Evolutionary conservation across 2,113 vertebrate genomes (phyloP).

Genomic region (Heteronetta atricapilla): DNA sequence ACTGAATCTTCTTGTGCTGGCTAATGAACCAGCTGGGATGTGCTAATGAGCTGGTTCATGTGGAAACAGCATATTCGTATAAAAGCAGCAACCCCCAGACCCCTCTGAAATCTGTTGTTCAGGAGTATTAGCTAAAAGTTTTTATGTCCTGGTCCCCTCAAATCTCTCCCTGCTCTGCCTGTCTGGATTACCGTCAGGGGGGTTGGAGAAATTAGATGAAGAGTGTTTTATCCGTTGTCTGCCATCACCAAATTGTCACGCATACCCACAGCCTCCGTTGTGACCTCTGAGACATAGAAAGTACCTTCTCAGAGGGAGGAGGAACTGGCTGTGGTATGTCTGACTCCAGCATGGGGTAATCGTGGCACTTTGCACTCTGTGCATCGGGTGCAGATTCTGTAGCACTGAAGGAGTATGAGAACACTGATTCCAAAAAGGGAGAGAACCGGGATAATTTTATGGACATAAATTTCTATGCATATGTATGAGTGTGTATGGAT

Average conservation of each 20-base stretch:
- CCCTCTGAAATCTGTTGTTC: background rate
- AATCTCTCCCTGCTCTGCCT: background rate
- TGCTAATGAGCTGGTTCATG: slow-evolving; percentile 18
- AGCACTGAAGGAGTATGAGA: background rate
- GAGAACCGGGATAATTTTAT: background rate
- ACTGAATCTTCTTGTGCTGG: background rate
- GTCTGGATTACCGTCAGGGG: background rate
- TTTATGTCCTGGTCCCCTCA: background rate
- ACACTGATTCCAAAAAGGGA: background rate
- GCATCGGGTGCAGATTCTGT: background rate
- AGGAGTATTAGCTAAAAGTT: background rate
- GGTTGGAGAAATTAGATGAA: background rate
- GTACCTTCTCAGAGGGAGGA: background rate
- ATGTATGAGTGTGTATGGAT: fast-evolving
- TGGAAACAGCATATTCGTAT: background rate
- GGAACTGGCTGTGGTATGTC: background rate
- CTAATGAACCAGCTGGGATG: slow-evolving; percentile 25
- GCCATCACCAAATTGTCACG: background rate
- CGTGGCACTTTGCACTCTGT: background rate
- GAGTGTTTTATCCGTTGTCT: background rate
- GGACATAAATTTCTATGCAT: background rate
- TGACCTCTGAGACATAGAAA: background rate
- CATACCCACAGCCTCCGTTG: background rate
- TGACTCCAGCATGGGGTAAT: background rate
- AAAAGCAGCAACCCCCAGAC: slow-evolving; percentile 1